A percentile compares a stretch with the other conserved stretches of the same genome.
These are phyloP conservation scores for Andrena flavipes DNA, from an alignment of 2,888 invertebrate species.

Conservation along the genomic window DNA sequence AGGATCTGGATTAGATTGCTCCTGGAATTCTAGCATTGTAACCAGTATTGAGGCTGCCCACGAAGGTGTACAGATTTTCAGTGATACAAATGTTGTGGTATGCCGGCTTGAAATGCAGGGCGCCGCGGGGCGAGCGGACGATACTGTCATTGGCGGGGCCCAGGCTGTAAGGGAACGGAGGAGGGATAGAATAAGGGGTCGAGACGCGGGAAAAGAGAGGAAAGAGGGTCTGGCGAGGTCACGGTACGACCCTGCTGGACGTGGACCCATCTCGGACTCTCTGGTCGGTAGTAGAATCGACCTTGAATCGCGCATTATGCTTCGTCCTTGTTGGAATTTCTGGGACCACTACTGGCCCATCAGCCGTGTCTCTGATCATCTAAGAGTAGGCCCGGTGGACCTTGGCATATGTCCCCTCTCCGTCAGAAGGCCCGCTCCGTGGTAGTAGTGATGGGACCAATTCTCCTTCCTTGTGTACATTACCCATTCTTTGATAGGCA, in stretches of 20 bases:
- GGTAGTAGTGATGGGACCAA: conserved; percentile 50
- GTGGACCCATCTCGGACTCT: conserved; percentile 77
- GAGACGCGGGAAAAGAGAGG: conserved; percentile 39
- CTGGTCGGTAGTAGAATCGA: conserved; percentile 83
- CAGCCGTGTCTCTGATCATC: conserved; percentile 79
- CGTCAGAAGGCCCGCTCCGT: conserved; percentile 30
- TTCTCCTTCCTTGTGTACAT: conserved; percentile 19
- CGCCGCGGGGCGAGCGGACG: conserved; percentile 50
- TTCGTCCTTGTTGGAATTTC: conserved; percentile 84
- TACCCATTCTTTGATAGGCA: not conserved
- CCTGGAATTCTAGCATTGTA: conserved; percentile 33
- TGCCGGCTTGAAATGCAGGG: conserved; percentile 65
- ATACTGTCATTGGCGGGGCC: conserved; percentile 63
- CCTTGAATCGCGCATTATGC: conserved; percentile 84
- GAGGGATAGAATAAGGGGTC: conserved; percentile 30
- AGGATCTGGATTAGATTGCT: not conserved
- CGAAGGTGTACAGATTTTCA: conserved; percentile 42
- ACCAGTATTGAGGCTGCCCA: conserved; percentile 38
- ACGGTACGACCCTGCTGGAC: conserved; percentile 82
- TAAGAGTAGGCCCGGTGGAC: conserved; percentile 64
- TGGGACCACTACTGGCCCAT: conserved; percentile 80
- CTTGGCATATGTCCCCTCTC: conserved; percentile 54
- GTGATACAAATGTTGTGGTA: conserved; percentile 55
- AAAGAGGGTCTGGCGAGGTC: conserved; percentile 82
- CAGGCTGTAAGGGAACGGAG: conserved; percentile 57